A percentile compares a stretch with the other conserved stretches of the same genome.
Conservation (phyloP, 1,140 invertebrate genomes). For the Phenacoccus solenopsis region DNA sequence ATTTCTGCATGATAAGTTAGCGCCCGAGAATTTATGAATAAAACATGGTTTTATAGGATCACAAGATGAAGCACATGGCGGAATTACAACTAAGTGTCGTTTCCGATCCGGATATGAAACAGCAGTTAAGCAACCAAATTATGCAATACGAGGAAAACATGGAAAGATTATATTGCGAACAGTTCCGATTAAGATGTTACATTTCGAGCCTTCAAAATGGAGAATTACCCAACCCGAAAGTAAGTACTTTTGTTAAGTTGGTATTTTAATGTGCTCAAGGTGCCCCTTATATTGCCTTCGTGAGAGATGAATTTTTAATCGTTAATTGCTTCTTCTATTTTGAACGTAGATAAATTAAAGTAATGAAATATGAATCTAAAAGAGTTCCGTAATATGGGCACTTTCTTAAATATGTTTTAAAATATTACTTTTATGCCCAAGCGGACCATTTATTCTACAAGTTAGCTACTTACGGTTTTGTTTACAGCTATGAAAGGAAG, state of each 20-base stretch:
- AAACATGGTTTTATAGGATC: conserved; percentile 16
- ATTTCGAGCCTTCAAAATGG: conserved; percentile 91
- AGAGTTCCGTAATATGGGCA: too few species aligned
- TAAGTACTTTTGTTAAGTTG: conserved; percentile 36
- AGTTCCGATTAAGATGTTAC: conserved; percentile 90
- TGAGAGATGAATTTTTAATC: too few species aligned
- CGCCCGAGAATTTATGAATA: background rate
- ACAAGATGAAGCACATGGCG: conserved; percentile 91
- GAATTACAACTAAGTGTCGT: conserved; percentile 91
- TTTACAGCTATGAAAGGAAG: too few species aligned
- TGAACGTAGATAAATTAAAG: too few species aligned
- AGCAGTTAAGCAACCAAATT: conserved; percentile 85
- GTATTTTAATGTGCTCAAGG: too few species aligned
- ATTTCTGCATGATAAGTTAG: background rate
- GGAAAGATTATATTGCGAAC: conserved; percentile 89
- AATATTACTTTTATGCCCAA: too few species aligned
- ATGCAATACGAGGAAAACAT: conserved; percentile 93
- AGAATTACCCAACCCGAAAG: conserved; percentile 95
- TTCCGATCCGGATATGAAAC: conserved; percentile 75
- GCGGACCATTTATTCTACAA: too few species aligned
- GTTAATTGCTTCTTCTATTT: too few species aligned
- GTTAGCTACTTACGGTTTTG: too few species aligned
- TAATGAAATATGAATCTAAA: too few species aligned
- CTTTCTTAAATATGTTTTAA: too few species aligned
- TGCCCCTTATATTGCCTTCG: too few species aligned